These are phyloP conservation scores for Pelecanoides urinatrix DNA, from an alignment of 2,113 vertebrate genomes.

Conservation along the genomic window DNA sequence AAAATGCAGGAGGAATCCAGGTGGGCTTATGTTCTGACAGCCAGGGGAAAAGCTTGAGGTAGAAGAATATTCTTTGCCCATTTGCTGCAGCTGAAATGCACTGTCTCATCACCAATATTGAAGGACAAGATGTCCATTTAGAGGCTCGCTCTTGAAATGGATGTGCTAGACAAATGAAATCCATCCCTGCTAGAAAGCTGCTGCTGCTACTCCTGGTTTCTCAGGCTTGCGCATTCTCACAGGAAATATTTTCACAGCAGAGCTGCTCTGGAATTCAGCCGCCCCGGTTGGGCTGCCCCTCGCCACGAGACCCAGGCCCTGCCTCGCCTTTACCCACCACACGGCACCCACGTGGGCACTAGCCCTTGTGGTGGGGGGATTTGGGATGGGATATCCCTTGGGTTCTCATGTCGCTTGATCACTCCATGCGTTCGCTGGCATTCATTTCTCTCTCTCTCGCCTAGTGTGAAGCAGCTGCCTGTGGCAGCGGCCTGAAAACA, in stretches of 20 bases:
- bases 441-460: neutral
- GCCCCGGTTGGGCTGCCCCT: neutral
- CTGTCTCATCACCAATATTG: neutral
- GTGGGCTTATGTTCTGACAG: neutral
- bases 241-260: constrained; percentile 20
- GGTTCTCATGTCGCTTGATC: rapidly evolving
- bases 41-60: rapidly evolving
- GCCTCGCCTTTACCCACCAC: neutral
- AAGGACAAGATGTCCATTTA: neutral
- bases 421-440: rapidly evolving
- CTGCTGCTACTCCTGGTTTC: neutral
- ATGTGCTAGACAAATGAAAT: neutral
- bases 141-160: neutral
- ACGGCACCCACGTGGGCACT: rapidly evolving
- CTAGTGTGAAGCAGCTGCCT: neutral
- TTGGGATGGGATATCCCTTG: neutral
- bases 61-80: neutral
- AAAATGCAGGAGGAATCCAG: neutral
- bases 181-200: neutral
- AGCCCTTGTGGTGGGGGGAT: neutral
- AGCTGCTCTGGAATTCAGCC: constrained; percentile 3
- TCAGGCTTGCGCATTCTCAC: neutral
- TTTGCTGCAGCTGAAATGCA: neutral
- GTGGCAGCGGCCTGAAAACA: constrained; percentile 17
- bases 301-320: rapidly evolving